Percentiles rank a stretch among this genome's conserved stretches.
phyloP scores from a whole-genome alignment of 2,797 vertebrate species.

The Smutsia temminckii region DNA sequence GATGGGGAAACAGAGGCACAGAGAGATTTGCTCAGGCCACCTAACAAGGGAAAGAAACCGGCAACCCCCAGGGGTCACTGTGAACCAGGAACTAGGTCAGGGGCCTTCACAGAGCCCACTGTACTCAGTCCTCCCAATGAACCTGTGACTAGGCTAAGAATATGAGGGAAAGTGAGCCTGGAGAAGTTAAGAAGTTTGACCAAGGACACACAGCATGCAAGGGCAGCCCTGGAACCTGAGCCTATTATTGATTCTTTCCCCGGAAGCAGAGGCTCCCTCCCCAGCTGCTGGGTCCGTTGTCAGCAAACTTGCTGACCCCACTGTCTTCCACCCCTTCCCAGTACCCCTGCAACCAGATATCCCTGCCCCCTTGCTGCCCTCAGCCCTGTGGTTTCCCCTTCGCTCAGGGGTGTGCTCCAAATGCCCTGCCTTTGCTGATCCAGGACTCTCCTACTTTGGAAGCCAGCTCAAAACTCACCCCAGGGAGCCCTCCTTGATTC shows the following conservation, averaged over 20 bases:
- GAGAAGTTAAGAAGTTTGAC: neutral
- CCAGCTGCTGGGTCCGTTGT: too few species aligned
- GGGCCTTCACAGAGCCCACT: neutral
- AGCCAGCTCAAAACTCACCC: neutral
- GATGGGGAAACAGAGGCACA: neutral
- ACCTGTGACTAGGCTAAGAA: fast-evolving
- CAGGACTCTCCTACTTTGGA: neutral
- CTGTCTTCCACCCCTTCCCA: neutral
- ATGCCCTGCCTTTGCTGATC: neutral
- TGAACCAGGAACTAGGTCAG: neutral
- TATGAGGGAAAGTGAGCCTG: neutral
- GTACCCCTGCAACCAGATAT: neutral
- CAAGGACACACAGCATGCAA: neutral
- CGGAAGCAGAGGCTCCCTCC: fast-evolving
- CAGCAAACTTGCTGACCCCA: neutral
- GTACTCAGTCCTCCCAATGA: fast-evolving
- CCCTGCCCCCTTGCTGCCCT: neutral
- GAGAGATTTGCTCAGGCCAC: neutral
- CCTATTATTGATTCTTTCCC: fast-evolving
- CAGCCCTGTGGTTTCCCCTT: neutral
- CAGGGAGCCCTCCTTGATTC: neutral
- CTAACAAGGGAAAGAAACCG: neutral
- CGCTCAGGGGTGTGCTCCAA: neutral
- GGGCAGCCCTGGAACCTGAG: fast-evolving
- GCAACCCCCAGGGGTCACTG: fast-evolving